A percentile compares a stretch with the other conserved stretches of the same genome.
Conservation (phyloP, 2,888 invertebrate species). For the Cremastobaeus sp. region DNA sequence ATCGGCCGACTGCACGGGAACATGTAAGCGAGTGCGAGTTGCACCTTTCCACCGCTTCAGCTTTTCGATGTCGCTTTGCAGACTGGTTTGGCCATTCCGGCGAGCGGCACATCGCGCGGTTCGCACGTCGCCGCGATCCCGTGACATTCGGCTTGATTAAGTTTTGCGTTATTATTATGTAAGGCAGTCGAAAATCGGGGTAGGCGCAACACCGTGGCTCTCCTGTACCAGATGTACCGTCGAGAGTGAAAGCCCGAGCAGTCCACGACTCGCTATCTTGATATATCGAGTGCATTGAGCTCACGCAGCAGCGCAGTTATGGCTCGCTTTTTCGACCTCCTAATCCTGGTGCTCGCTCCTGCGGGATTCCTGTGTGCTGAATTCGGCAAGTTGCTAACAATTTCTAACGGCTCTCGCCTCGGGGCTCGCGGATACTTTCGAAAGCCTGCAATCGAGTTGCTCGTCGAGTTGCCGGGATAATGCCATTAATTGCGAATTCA, state of each 20-base stretch:
- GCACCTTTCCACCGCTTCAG: constrained; percentile 46
- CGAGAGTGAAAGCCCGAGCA: constrained; percentile 76
- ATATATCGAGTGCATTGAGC: constrained; percentile 37
- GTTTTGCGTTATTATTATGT: constrained; percentile 65
- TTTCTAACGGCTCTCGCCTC: neutral
- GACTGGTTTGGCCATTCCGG: constrained; percentile 38
- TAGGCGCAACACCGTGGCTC: constrained; percentile 63
- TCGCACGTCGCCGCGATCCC: constrained; percentile 15
- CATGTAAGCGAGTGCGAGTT: constrained; percentile 22
- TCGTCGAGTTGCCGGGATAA: neutral
- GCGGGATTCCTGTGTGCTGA: constrained; percentile 62
- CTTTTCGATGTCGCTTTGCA: constrained; percentile 34
- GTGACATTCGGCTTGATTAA: constrained; percentile 41
- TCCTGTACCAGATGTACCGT: constrained; percentile 71
- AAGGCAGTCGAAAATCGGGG: constrained; percentile 69
- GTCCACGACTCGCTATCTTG: constrained; percentile 53
- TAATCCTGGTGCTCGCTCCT: constrained; percentile 35
- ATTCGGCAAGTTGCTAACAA: constrained; percentile 68
- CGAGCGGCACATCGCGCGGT: constrained; percentile 18
- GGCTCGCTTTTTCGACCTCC: constrained; percentile 39
- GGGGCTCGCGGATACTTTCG: neutral
- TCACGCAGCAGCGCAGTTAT: constrained; percentile 18
- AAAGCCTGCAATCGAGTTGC: no score
- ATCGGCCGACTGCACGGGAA: constrained; percentile 18
- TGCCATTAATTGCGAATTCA: constrained; percentile 6